phyloP scores from a whole-genome alignment of 1,140 invertebrate species.

The Drosophila micromelanica region DNA sequence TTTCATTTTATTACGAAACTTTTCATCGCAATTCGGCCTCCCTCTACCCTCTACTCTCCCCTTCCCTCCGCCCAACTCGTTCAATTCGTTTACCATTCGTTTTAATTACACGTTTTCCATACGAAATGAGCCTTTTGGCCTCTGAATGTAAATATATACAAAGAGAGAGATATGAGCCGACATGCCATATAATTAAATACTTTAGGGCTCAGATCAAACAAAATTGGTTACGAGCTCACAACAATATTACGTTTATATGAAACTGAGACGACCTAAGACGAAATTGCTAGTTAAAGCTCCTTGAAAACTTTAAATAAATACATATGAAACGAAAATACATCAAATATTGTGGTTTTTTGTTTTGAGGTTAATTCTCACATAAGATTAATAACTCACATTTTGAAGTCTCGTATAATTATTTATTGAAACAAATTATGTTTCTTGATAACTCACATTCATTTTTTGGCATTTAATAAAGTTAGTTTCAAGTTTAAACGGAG shows the following conservation, averaged over 20 bases:
- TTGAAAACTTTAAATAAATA: background rate
- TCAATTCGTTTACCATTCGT: slow-evolving; percentile 44
- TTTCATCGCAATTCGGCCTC: background rate
- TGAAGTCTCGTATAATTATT: too few species aligned
- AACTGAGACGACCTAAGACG: background rate
- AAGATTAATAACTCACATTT: too few species aligned
- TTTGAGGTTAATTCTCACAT: too few species aligned
- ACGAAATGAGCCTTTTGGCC: slow-evolving; percentile 16
- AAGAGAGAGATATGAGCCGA: background rate
- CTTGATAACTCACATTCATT: too few species aligned
- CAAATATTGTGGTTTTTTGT: too few species aligned
- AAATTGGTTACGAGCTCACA: background rate
- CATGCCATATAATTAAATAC: background rate
- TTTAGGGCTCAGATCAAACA: background rate
- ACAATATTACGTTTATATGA: slow-evolving; percentile 15
- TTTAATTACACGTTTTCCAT: slow-evolving; percentile 63
- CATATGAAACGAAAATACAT: background rate
- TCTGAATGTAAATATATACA: background rate
- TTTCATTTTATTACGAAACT: slow-evolving; percentile 10
- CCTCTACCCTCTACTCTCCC: too few species aligned
- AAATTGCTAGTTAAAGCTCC: background rate
- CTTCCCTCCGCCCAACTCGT: too few species aligned
- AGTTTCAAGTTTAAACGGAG: too few species aligned
- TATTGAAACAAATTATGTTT: too few species aligned
- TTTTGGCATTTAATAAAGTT: too few species aligned